Conservation (phyloP, 2,888 invertebrate species). For the Campoletis raptor region DNA sequence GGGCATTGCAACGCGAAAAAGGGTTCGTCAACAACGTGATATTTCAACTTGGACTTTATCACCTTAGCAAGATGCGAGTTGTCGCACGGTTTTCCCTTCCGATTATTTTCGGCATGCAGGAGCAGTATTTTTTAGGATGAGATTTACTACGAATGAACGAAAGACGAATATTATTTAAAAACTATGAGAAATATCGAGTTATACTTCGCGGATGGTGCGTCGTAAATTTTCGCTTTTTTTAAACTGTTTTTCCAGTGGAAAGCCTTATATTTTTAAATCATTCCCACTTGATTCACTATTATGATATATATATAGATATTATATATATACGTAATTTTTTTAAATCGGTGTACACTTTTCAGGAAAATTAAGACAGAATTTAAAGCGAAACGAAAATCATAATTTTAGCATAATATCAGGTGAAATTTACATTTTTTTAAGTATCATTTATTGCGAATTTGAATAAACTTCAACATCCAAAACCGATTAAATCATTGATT, state of each 20-base stretch:
- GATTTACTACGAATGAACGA: slow-evolving; percentile 36
- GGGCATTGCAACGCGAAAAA: slow-evolving; percentile 2
- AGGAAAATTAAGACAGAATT: slow-evolving; percentile 46
- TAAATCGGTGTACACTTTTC: slow-evolving; percentile 40
- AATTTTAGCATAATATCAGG: slow-evolving; percentile 48
- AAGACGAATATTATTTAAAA: slow-evolving; percentile 35
- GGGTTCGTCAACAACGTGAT: slow-evolving; percentile 1
- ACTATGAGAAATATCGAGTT: background rate
- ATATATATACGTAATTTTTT: slow-evolving; percentile 37
- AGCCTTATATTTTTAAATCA: slow-evolving; percentile 74
- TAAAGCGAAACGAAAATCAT: slow-evolving; percentile 22
- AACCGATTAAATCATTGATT: background rate
- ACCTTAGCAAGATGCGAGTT: background rate
- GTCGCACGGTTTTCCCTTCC: slow-evolving; percentile 9
- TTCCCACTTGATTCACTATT: slow-evolving; percentile 76
- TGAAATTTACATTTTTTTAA: no score
- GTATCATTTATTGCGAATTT: background rate
- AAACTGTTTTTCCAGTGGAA: slow-evolving; percentile 66
- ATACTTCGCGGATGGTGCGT: slow-evolving; percentile 14
- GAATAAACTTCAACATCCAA: background rate
- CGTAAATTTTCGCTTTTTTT: slow-evolving; percentile 47
- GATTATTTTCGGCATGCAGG: slow-evolving; percentile 46
- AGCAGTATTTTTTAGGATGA: slow-evolving; percentile 62
- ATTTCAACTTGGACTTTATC: background rate
- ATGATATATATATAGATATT: slow-evolving; percentile 50